phyloP scores from a whole-genome alignment of 2,797 vertebrate species.

The Schizopygopsis malacanthus region DNA sequence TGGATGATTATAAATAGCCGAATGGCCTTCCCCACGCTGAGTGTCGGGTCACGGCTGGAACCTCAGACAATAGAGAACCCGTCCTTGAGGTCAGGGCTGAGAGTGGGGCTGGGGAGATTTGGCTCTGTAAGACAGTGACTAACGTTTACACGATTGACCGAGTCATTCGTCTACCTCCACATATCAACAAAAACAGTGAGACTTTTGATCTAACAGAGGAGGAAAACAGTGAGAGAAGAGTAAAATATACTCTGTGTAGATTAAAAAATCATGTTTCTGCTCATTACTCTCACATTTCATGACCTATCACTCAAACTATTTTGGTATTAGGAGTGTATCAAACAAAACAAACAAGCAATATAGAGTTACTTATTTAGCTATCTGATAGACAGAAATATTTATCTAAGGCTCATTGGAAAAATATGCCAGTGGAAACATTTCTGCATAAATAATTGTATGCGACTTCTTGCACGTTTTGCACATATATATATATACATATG shows the following conservation, averaged over 20 bases:
- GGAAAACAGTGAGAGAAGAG: background rate
- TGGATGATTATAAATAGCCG: conserved; percentile 80
- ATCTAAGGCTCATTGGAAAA: background rate
- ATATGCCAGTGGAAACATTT: background rate
- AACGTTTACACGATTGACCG: background rate
- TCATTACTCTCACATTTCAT: too few species aligned
- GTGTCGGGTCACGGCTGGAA: conserved; percentile 72
- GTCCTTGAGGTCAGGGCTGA: conserved; percentile 68
- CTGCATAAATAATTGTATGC: background rate
- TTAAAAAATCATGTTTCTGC: background rate
- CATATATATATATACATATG: too few species aligned
- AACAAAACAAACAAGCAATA: background rate
- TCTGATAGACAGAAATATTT: background rate
- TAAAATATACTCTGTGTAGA: background rate
- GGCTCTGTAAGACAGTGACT: conserved; percentile 38
- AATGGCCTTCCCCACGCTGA: conserved; percentile 65
- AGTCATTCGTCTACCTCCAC: conserved; percentile 1
- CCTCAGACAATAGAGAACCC: conserved; percentile 75
- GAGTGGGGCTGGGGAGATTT: conserved; percentile 27
- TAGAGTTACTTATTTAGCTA: background rate
- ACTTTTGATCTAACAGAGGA: background rate
- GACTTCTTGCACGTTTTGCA: background rate
- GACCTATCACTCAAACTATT: background rate
- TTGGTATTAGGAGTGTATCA: background rate
- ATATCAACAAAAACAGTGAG: background rate